Base-by-base conservation (phyloP, 2,113 vertebrate genomes). In the Pipra filicauda region DNA sequence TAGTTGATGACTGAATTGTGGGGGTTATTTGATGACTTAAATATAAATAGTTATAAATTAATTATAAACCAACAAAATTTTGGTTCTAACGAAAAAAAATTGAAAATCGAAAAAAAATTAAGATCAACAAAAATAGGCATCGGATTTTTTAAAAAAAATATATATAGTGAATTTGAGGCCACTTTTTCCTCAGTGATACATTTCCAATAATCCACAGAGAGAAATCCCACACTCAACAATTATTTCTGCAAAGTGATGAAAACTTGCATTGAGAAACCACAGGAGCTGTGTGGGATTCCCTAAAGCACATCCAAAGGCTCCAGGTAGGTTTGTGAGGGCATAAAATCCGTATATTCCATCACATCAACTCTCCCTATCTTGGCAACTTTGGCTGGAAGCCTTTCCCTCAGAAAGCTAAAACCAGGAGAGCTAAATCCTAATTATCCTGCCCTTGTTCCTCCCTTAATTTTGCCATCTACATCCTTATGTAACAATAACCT, bases 201-300 rank as follows among this genome's bases (percentile, higher is more conserved):
- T 78, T 62, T n/a, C 33, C 39, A 85, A 15, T 26, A 74, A 4
- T 22, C 30, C 14, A 28, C 8, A 43, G 39, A 66, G 33, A 8
- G 13, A 27, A 75, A 72, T n/a, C 27, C 13, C 27, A 73, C 27
- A n/a, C 15, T 39, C 33, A 48, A 17, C 35, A 67, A 19, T 59
- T 37, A 27, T 11, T 71, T 78, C 30, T 0, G 0, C 41, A 33
- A 26, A 1, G 3, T 1, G 8, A 37, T 48, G 21, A 8, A 24
- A 59, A 67, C 1, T 5, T 13, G n/a, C n/a, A 11, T 11, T 6
- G 26, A 70, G 39, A 41, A 41, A 41, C 39, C 39, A 41, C 39
- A 15, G 58, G 39, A 86, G 11, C 3, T 28, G 4, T 5, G 14
- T 49, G 51, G 1, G 2, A 41, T 43, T 41, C 33, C 30, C 35